phyloP scores from a whole-genome alignment of 35 echinoderm and acorn worm species.

The Ophioderma brevispina region DNA sequence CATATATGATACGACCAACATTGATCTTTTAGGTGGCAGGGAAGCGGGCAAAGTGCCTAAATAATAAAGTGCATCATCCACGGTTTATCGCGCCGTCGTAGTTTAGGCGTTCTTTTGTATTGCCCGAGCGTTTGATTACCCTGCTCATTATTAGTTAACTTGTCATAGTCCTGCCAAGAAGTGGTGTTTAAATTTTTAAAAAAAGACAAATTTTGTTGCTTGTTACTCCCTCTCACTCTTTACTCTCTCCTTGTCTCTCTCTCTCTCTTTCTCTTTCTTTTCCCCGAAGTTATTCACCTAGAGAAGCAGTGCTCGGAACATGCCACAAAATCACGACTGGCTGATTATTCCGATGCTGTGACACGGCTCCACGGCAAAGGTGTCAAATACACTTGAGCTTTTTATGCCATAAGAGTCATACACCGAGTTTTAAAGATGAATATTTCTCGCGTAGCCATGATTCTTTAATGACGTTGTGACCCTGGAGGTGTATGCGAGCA shows the following conservation, averaged over 20 bases:
- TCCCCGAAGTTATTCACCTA: neutral
- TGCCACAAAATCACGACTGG: neutral
- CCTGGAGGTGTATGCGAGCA: neutral
- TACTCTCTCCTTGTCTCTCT: neutral
- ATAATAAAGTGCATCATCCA: neutral
- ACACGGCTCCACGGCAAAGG: neutral
- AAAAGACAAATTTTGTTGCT: neutral
- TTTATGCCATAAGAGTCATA: conserved; percentile 4
- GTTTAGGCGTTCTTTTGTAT: conserved; percentile 7
- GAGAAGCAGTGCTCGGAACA: neutral
- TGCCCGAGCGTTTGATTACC: neutral
- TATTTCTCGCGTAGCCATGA: neutral
- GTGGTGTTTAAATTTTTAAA: neutral
- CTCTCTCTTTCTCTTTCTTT: neutral
- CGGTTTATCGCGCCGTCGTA: neutral
- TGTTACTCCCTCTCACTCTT: neutral
- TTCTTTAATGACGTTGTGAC: neutral
- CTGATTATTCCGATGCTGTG: neutral
- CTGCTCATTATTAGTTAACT: neutral
- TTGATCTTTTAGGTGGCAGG: neutral
- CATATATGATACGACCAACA: conserved; percentile 4
- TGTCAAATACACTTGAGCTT: conserved; percentile 4
- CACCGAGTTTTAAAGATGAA: neutral
- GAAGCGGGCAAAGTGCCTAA: neutral
- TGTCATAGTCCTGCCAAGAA: neutral